phyloP scores from a whole-genome alignment of 1,140 invertebrate species.

The Seison nebaliae region DNA sequence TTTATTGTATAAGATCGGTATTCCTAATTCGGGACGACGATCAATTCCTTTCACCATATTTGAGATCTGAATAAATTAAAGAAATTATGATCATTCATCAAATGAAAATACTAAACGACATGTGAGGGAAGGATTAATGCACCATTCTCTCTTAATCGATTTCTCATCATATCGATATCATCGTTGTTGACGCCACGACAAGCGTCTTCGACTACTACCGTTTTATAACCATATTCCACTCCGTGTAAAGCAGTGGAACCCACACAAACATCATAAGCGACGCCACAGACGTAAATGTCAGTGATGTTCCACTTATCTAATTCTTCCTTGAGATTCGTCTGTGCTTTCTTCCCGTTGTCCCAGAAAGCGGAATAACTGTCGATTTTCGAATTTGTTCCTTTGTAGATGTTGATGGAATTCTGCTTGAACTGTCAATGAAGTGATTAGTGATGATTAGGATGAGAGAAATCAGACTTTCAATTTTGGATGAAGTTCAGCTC shows the following conservation, averaged over 20 bases:
- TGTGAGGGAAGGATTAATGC: constrained; percentile 1
- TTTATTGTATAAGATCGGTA: too few species aligned
- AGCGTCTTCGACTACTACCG: constrained; percentile 63
- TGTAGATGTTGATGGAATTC: constrained; percentile 52
- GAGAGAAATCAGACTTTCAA: too few species aligned
- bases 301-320: constrained; percentile 50
- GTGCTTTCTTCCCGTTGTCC: constrained; percentile 67
- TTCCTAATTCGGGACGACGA: constrained; percentile 8
- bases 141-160: constrained; percentile 1
- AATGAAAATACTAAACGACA: neutral
- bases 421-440: neutral
- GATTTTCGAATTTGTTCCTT: constrained; percentile 69
- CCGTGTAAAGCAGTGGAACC: constrained; percentile 63
- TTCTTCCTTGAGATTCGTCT: constrained; percentile 54
- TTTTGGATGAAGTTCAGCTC: constrained; percentile 65
- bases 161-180: constrained; percentile 8
- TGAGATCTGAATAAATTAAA: neutral
- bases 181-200: constrained; percentile 47
- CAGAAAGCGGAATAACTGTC: constrained; percentile 93
- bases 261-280: constrained; percentile 86
- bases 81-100: neutral
- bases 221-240: constrained; percentile 56
- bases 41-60: constrained; percentile 10
- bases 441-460: too few species aligned
- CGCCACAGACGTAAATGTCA: constrained; percentile 71